Conservation (phyloP, 2,888 invertebrate species). For the Pteria penguin region DNA sequence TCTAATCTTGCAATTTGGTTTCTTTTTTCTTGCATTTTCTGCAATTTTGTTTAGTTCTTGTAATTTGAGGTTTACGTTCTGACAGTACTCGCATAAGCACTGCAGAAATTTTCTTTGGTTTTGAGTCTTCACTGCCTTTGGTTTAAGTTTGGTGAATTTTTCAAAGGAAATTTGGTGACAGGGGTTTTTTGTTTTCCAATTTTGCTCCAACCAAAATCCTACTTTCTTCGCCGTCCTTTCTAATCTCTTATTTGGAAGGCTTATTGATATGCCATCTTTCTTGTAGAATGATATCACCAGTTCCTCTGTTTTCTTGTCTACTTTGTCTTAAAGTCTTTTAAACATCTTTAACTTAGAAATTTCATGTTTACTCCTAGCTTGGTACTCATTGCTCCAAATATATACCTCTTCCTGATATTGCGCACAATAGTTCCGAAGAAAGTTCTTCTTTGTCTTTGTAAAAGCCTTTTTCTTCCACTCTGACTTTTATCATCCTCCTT, state of each 20-base stretch:
- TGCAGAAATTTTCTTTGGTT: conserved; percentile 24
- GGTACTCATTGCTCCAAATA: neutral
- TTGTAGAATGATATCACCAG: neutral
- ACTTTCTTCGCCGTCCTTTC: conserved; percentile 12
- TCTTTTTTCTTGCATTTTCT: conserved; percentile 13
- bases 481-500: conserved; percentile 8
- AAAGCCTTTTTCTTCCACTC: conserved; percentile 1
- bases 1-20: conserved; percentile 4
- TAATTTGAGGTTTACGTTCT: conserved; percentile 14
- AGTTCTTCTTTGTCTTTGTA: neutral
- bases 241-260: conserved; percentile 14
- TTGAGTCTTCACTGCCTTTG: conserved; percentile 24
- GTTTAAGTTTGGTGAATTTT: conserved; percentile 24
- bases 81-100: conserved; percentile 34
- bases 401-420: conserved; percentile 9
- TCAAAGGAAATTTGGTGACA: conserved; percentile 9
- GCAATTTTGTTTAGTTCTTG: conserved; percentile 15
- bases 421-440: neutral
- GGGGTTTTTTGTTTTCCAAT: conserved; percentile 17
- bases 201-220: neutral
- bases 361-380: neutral
- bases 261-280: conserved; percentile 3
- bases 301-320: conserved; percentile 7
- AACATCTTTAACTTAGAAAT: neutral
- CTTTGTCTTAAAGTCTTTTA: conserved; percentile 3